These are phyloP conservation scores for Potamilus streckersoni DNA, from an alignment of 1,140 invertebrate species.

Conservation along the genomic window DNA sequence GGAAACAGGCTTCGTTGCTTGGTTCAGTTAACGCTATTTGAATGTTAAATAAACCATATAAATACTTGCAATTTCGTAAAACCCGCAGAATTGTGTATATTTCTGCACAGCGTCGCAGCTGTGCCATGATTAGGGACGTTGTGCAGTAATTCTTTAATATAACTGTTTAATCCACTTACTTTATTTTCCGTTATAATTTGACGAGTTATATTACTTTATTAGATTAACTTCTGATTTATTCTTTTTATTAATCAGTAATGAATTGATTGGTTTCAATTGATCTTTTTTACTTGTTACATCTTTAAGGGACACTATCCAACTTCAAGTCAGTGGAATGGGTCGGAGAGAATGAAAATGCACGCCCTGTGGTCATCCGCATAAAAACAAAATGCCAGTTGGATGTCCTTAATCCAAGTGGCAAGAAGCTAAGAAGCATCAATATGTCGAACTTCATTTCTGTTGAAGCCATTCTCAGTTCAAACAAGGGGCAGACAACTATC, in stretches of 20 bases:
- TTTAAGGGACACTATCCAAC: not conserved
- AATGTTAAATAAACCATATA: too few species aligned
- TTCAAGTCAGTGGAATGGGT: slow-evolving; percentile 31
- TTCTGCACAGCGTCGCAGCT: too few species aligned
- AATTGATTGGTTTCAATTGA: not conserved
- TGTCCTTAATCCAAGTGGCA: slow-evolving; percentile 28
- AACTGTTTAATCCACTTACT: too few species aligned
- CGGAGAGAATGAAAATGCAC: slow-evolving; percentile 14
- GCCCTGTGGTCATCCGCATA: slow-evolving; percentile 22
- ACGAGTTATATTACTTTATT: too few species aligned
- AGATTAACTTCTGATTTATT: too few species aligned
- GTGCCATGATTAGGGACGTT: too few species aligned
- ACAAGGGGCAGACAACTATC: slow-evolving; percentile 82
- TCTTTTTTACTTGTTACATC: not conserved
- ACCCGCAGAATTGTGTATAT: too few species aligned
- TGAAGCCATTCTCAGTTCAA: slow-evolving; percentile 73
- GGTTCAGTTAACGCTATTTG: too few species aligned
- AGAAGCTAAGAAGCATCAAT: slow-evolving; percentile 64
- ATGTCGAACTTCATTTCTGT: slow-evolving; percentile 82
- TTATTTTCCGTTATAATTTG: too few species aligned
- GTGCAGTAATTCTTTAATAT: too few species aligned
- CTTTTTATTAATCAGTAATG: not conserved
- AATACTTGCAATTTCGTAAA: too few species aligned
- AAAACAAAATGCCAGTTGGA: slow-evolving; percentile 27
- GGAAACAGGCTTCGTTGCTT: too few species aligned